Evolutionary conservation across 2,113 vertebrate species (phyloP), one percentile per base, ranked within the genome.

Genomic region (Entosphenus tridentatus): DNA sequence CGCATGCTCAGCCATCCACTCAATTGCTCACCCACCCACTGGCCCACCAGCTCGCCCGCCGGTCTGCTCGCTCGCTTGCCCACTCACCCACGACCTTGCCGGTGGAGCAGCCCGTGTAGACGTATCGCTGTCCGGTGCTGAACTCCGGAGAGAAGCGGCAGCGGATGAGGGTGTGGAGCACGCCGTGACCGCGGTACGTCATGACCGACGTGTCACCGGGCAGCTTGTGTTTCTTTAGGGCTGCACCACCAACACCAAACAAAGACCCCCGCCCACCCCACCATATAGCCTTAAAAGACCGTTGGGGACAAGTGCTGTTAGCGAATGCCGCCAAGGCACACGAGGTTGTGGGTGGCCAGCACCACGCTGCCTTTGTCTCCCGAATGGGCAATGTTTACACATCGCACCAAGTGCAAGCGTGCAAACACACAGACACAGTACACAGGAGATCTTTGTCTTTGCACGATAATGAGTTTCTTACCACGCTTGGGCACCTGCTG

Each of bases 131-230:
- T 2, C 88, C 88, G 0, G 88, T 90, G 76, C 78, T 89, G 75
- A 86, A 86, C 67, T 79, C 78, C 0, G 88, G 87, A 1, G 87
- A 90, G 78, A 92, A 90, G 2, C 87, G 84, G 76, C 87, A 86
- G 70, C 88, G 84, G 74, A 92, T 86, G 55, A 92, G 83, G 0
- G 88, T 90, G 76, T 89, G 87, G 21, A 89, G 81, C 17, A 90
- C 87, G 2, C 87, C 88, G 1, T 92, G 88, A 67, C 88, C 88
- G 2, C 87, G 79, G 76, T 90, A 92, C 1, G 86, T 89, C 88
- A 90, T 92, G 75, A 92, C 79, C 1, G 88, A 92, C 17, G 87
- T 92, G 78, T 92, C 80, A 72, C 88, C 88, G 0, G 82, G 81
- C 71, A 92, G 82, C 73, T 85, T 86, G 74, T 87, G 81, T 72